A percentile compares a stretch with the other conserved stretches of the same genome.
These are phyloP conservation scores for Augiades crinisus DNA, from an alignment of 2,888 invertebrate genomes.

Conservation along the genomic window DNA sequence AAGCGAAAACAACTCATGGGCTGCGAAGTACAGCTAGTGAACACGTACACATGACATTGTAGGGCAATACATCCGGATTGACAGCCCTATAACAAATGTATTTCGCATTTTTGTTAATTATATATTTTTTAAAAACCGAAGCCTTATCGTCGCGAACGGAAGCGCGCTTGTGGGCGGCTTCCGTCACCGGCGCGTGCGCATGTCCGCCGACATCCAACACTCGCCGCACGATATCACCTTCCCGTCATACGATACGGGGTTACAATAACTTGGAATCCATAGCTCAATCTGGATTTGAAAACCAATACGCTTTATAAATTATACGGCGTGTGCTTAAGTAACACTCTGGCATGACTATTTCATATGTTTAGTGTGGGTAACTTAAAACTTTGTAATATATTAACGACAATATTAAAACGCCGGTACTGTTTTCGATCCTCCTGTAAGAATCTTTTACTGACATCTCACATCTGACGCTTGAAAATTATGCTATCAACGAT, in stretches of 20 bases:
- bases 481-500: too few species aligned
- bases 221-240: constrained; percentile 49
- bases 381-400: too few species aligned
- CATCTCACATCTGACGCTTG: too few species aligned
- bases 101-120: background rate
- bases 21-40: too few species aligned
- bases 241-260: constrained; percentile 42
- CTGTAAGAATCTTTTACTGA: too few species aligned
- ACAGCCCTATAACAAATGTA: background rate
- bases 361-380: too few species aligned
- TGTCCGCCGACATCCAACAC: constrained; percentile 49
- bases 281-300: constrained; percentile 33
- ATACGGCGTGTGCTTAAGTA: background rate
- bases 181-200: constrained; percentile 67
- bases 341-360: too few species aligned
- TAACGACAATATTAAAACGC: too few species aligned
- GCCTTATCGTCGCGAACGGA: constrained; percentile 64
- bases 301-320: constrained; percentile 31
- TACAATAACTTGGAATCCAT: constrained; percentile 39
- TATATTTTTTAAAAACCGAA: constrained; percentile 42
- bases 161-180: constrained; percentile 58
- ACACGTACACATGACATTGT: background rate
- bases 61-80: background rate
- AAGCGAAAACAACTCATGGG: too few species aligned
- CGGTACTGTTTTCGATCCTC: too few species aligned